Evolutionary conservation across 2,888 invertebrate genomes (phyloP), one percentile per base, ranked within the genome.

Genomic region (Morpho deidamia): DNA sequence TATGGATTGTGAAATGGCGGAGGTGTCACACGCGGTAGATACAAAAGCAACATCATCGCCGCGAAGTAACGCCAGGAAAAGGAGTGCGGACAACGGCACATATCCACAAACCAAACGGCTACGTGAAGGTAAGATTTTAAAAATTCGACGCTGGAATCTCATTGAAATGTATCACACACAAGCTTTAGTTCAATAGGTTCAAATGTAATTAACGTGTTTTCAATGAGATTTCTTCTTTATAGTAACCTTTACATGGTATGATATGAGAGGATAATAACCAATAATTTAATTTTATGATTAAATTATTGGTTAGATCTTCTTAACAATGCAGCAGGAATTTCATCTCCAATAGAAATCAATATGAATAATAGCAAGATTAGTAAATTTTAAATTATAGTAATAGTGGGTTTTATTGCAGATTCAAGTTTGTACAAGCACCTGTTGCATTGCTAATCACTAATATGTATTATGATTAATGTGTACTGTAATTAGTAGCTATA

Each of bases 111-210:
- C 68, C 64, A 90, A 90, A 63, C 84, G 89, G 50, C 67, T 77
- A 60, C 81, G 84, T 63, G 81, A 84, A 81, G 90, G 90, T 90
- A 88, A 71, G 81, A 70, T 63, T 62, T 59, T 55, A 61, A 59
- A 60, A 60, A 56, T 66, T 63, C 55, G 23, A 23, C 56, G 51
- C 55, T 63, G 70, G 64, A 76, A 77, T 62, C 72, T 78, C 71
- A 75, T 74, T 79, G 76, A 81, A 74, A 66, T 54, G 51, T 53
- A 53, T 23, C 23, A 23, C 23, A 23, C 3, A 23, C 5, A 23
- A 23, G 23, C 23, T 23, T 23, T 5, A 23, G 23, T 23, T 23
- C 0, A 23, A 23, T 23, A 23, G 23, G 23, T 23, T 23, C 23
- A 23, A 5, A 5, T 5, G 5, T 23, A 23, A 23, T 23, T 23